Conservation (phyloP, 2,113 vertebrate species). For the Rhadina sibilatrix region DNA sequence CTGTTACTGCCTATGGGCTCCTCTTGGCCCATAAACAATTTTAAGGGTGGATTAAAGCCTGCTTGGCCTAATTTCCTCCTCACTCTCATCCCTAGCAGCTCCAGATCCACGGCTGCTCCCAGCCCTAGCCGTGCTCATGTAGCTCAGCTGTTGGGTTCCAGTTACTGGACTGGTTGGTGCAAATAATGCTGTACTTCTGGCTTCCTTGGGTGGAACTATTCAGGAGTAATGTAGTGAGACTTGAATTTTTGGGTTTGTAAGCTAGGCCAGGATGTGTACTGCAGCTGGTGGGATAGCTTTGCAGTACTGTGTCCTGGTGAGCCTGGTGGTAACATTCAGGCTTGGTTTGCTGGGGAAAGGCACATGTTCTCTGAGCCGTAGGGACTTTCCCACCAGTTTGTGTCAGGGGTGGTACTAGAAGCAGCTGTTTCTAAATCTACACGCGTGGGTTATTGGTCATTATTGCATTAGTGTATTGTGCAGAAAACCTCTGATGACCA, state of each 20-base stretch:
- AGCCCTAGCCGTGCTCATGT: rapidly evolving
- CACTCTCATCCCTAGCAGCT: background rate
- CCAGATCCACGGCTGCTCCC: background rate
- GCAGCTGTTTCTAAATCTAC: background rate
- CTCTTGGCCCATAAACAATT: background rate
- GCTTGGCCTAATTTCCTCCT: background rate
- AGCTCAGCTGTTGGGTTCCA: background rate
- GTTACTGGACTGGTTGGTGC: background rate
- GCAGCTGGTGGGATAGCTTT: background rate
- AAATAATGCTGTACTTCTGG: background rate
- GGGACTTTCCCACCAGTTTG: background rate
- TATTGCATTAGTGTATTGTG: background rate
- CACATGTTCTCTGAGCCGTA: background rate
- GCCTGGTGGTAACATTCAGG: rapidly evolving
- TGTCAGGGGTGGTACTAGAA: background rate
- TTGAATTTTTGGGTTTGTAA: background rate
- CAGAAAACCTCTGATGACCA: background rate
- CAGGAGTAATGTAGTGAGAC: rapidly evolving
- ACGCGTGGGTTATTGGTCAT: background rate
- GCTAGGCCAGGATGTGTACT: background rate
- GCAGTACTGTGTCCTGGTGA: background rate
- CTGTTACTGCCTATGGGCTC: background rate
- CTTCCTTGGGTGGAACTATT: background rate
- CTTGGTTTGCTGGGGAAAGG: background rate
- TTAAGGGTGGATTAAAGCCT: background rate